Base-by-base conservation (phyloP, 37 sponge, comb jelly and placozoan species). In the Halisarca cf. caerulea region DNA sequence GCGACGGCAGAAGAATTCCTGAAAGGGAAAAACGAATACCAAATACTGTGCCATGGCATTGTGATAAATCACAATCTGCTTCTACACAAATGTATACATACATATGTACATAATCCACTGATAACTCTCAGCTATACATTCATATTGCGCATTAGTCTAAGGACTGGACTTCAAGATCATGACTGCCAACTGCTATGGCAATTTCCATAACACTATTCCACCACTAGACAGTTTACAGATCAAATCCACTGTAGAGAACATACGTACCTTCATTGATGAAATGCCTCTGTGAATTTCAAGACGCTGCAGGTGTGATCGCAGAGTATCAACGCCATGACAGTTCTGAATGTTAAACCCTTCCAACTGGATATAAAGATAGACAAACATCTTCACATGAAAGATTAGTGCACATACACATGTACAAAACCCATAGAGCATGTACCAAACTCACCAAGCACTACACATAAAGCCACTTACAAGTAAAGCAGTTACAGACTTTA, bases 201-300 rank as follows among this genome's bases (percentile, higher is more conserved):
- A n/a, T n/a, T n/a, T n/a, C n/a, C n/a, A n/a, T n/a, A n/a, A n/a
- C n/a, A n/a, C n/a, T n/a, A n/a, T n/a, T n/a, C n/a, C n/a, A n/a
- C n/a, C n/a, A n/a, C n/a, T n/a, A n/a, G n/a, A n/a, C n/a, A n/a
- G n/a, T n/a, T n/a, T n/a, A n/a, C n/a, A n/a, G n/a, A n/a, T n/a
- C n/a, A n/a, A n/a, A n/a, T n/a, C n/a, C n/a, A n/a, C n/a, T n/a
- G n/a, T n/a, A n/a, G n/a, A n/a, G n/a, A n/a, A 68, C 17, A 39
- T 38, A 75, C 36, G 37, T 59, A 89, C 89, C 89, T 85, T 80
- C 39, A 89, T 43, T 9, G 47, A 41, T 38, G 35, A 24, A 39
- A 85, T 34, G 51, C 66, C 58, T 33, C 89, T 84, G 43, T 84
- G 34, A 27, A 84, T 59, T 37, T 89, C 89, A 36, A 89, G 61